Evolutionary conservation across 2,888 invertebrate species (phyloP), one percentile per base, ranked within the genome.

Genomic region (Oligia latruncula): DNA sequence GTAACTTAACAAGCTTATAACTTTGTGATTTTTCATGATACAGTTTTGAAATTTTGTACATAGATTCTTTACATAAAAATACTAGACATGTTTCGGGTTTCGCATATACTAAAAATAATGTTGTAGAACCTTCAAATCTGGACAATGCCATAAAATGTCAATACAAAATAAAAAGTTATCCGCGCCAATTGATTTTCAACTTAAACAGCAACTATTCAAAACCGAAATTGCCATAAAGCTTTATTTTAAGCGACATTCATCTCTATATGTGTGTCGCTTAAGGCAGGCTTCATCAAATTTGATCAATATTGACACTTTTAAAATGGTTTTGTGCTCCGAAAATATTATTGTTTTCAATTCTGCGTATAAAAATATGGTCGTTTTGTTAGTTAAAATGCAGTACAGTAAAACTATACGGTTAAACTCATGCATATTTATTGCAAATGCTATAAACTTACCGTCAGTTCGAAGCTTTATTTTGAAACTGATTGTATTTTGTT

Each of bases 261-360:
- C 40, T 40, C 40, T 40, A 6, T 40, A 40, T 35, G 5, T 0
- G 5, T 40, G 40, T 5, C 40, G 40, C 5, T 40, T 17, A 71
- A 66, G 46, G 11, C 40, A 15, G 5, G 11, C 52, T 67, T 71
- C 67, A 81, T 81, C 23, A 82, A 82, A 67, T 60, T 74, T 71
- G 68, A 82, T 86, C 67, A 77, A 74, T 71, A 82, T 67, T 77
- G 77, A 58, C 66, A 55, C 8, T 66, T 64, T 68, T 17, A 29
- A 77, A 86, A 73, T 35, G 35, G 86, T 58, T 62, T 83, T 49
- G 0, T 46, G 4, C 6, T 43, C 49, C 5, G 15, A 66, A 83
- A 77, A 77, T 67, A 64, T 74, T 67, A 52, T 67, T 85, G 62
- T 85, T 74, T 83, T 87, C 66, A 83, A 86, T 83, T 86, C 23